A percentile compares a stretch with the other conserved stretches of the same genome.
Conservation (phyloP, 1,140 invertebrate species). For the Drosophila obscura region DNA sequence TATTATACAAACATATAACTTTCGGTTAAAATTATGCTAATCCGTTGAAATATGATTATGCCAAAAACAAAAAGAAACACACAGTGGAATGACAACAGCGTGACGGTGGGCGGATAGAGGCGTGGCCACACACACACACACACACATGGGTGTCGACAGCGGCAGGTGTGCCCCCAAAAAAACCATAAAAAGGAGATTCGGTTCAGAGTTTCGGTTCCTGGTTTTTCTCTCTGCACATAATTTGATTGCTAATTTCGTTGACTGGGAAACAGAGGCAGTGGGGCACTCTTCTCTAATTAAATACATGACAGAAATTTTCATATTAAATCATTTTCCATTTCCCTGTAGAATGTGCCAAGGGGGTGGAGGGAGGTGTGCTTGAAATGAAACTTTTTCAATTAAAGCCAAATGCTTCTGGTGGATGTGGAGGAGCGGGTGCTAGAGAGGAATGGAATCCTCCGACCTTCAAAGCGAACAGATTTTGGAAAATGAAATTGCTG, state of each 20-base stretch:
- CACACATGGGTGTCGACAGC: slow-evolving; percentile 25
- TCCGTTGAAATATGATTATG: slow-evolving; percentile 83
- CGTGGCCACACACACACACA: slow-evolving; percentile 21
- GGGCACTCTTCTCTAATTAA: slow-evolving; percentile 61
- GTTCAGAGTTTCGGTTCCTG: slow-evolving; percentile 9
- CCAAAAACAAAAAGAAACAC: slow-evolving; percentile 13
- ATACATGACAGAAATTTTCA: slow-evolving; percentile 55
- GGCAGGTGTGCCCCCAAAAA: slow-evolving; percentile 60
- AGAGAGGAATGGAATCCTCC: slow-evolving; percentile 34
- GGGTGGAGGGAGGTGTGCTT: not conserved
- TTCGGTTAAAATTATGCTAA: slow-evolving; percentile 77
- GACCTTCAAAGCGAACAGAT: slow-evolving; percentile 72
- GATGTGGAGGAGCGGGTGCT: not conserved
- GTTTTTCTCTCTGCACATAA: slow-evolving; percentile 56
- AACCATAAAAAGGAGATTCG: slow-evolving; percentile 6
- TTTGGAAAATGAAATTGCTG: slow-evolving; percentile 73
- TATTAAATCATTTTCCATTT: slow-evolving; percentile 59
- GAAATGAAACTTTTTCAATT: slow-evolving; percentile 71
- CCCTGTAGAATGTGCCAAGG: not conserved
- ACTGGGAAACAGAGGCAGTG: slow-evolving; percentile 4
- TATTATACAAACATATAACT: slow-evolving; percentile 64
- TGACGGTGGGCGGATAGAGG: slow-evolving; percentile 32
- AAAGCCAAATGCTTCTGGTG: slow-evolving; percentile 39
- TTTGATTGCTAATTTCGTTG: slow-evolving; percentile 75
- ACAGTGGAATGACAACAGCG: slow-evolving; percentile 68